Evolutionary conservation across 2,113 vertebrate genomes (phyloP), one percentile per base, ranked within the genome.

Genomic region (Noctilio leporinus): DNA sequence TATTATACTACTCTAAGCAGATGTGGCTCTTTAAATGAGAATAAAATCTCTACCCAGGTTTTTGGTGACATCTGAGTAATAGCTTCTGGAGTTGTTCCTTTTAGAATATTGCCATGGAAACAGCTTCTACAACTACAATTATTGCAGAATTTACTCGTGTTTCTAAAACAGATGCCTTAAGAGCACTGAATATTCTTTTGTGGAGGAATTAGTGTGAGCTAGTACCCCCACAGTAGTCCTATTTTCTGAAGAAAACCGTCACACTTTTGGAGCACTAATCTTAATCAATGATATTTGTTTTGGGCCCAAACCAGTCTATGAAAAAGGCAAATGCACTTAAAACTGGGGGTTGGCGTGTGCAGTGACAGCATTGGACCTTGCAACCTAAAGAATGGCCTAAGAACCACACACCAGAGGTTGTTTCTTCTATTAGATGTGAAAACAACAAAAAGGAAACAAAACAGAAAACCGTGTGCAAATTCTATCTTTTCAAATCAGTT

Each of bases 311-410:
- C 91, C 83, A 24, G 91, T 97, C 89, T 97, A 98, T 72, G 95
- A 70, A 95, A 94, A 97, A 95, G 97, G 96, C 95, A 97, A 96
- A 96, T 97, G 96, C 92, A 97, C 96, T 98, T 98, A 96, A 98
- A 93, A 88, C 96, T 97, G 93, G 96, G 95, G 96, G 26, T 33
- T 47, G 28, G 72, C 12, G 62, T 62, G 4, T 4, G 62, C 30
- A 15, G 16, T 19, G 9, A 49, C 28, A 51, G 96, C 96, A 97
- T 78, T 98, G 96, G 97, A 96, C 93, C 89, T 97, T 97, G 96
- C 93, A 94, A 49, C 20, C 84, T 97, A 96, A 75, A 87, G 97
- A 97, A 97, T 94, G 98, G 96, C 96, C 87, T 96, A 98, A 98
- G 97, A 97, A 98, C 97, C 98, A 97, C 96, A 96, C 92, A 96